These are phyloP conservation scores for Nephrotoma guestfalica DNA, from an alignment of 2,888 invertebrate genomes.

Conservation along the genomic window DNA sequence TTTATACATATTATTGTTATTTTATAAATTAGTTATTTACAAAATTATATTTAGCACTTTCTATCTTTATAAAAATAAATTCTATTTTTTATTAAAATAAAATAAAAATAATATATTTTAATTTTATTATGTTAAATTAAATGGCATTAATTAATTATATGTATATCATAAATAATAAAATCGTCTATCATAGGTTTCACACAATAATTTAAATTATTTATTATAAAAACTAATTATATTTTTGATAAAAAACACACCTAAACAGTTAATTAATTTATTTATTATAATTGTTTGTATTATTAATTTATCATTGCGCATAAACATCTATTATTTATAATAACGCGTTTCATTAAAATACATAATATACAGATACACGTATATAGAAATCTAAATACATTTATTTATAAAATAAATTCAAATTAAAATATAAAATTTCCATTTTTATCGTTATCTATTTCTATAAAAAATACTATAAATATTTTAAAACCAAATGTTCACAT, in stretches of 20 bases:
- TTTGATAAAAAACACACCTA: not conserved
- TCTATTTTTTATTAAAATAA: not conserved
- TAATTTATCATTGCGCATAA: not conserved
- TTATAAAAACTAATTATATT: not conserved
- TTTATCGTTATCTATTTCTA: not conserved
- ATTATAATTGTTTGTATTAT: not conserved
- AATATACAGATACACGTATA: too few relatives aligned
- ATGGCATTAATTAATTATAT: not conserved
- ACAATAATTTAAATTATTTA: not conserved
- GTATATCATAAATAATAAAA: not conserved
- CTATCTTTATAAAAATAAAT: not conserved
- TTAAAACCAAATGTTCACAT: not conserved
- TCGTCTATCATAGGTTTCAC: not conserved
- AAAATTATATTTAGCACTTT: not conserved
- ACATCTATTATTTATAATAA: not conserved
- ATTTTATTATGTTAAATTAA: not conserved
- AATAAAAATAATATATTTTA: not conserved
- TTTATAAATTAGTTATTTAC: not conserved
- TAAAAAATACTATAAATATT: not conserved
- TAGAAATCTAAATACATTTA: not conserved
- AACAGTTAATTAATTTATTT: not conserved
- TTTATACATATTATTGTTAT: not conserved
- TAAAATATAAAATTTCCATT: not conserved
- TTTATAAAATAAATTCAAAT: not conserved
- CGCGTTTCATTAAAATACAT: not conserved